Percentiles rank a stretch among this genome's conserved stretches.
phyloP scores from a whole-genome alignment of 2,797 vertebrate species.

The Trematomus bernacchii region DNA sequence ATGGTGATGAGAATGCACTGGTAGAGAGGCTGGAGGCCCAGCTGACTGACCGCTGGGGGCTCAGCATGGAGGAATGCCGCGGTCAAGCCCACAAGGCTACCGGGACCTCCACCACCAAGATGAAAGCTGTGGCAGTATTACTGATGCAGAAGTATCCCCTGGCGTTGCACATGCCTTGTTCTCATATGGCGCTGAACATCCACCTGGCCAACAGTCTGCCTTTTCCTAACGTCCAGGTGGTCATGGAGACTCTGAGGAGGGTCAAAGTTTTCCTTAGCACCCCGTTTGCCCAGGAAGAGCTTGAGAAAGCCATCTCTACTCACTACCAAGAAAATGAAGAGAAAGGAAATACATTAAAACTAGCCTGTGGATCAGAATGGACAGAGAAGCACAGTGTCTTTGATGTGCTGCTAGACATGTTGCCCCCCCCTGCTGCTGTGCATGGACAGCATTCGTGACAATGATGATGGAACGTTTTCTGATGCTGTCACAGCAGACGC shows the following conservation, averaged over 20 bases:
- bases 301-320: slow-evolving; percentile 85
- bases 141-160: slow-evolving; percentile 94
- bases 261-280: slow-evolving; percentile 87
- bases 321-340: slow-evolving; percentile 89
- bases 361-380: slow-evolving; percentile 88
- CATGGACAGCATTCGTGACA: slow-evolving; percentile 89
- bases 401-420: slow-evolving; percentile 90
- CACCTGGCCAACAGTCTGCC: slow-evolving; percentile 93
- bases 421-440: slow-evolving; percentile 91
- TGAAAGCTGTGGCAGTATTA: slow-evolving; percentile 92
- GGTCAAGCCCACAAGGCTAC: slow-evolving; percentile 94
- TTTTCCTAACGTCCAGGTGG: slow-evolving; percentile 89
- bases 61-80: slow-evolving; percentile 95
- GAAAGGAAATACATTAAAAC: slow-evolving; percentile 84
- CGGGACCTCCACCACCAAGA: slow-evolving; percentile 91
- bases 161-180: slow-evolving; percentile 91
- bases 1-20: slow-evolving; percentile 85
- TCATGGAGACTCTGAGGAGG: slow-evolving; percentile 90
- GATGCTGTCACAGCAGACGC: slow-evolving; percentile 80
- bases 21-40: slow-evolving; percentile 90
- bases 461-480: slow-evolving; percentile 78
- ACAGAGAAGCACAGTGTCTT: slow-evolving; percentile 91
- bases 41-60: slow-evolving; percentile 93
- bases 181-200: slow-evolving; percentile 91
- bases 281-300: slow-evolving; percentile 83